These are phyloP conservation scores for Poecilia gillii DNA, from an alignment of 2,797 vertebrate species.

Conservation along the genomic window DNA sequence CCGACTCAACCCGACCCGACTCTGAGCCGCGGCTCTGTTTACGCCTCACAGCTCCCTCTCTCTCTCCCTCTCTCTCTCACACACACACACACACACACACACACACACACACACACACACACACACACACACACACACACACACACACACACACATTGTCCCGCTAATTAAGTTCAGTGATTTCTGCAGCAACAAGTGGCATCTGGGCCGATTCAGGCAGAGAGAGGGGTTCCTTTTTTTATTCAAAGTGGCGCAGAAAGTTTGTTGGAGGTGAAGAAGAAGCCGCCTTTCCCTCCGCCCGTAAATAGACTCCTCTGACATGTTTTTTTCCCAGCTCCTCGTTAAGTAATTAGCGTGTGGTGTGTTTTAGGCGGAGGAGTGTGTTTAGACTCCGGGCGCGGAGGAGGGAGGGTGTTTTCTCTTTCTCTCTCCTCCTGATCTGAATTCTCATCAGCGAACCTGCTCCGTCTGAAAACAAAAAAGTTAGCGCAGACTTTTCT, in stretches of 20 bases:
- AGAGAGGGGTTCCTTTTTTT: slow-evolving; percentile 19
- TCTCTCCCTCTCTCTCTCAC: background rate
- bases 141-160: slow-evolving; percentile 68
- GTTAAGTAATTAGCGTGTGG: slow-evolving; percentile 92
- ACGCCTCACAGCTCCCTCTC: slow-evolving; percentile 52
- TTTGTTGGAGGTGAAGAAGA: slow-evolving; percentile 54
- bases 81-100: slow-evolving; percentile 2
- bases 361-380: slow-evolving; percentile 84
- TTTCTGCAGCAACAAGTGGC: slow-evolving; percentile 75
- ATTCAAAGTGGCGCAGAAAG: slow-evolving; percentile 51
- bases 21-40: slow-evolving; percentile 44
- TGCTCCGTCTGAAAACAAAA: slow-evolving; percentile 71
- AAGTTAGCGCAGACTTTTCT: slow-evolving; percentile 89
- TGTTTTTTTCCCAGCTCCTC: slow-evolving; percentile 74
- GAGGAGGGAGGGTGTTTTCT: background rate
- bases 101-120: slow-evolving; percentile 5
- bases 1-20: slow-evolving; percentile 31
- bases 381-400: slow-evolving; percentile 28
- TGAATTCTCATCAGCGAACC: slow-evolving; percentile 93
- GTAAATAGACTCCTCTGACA: slow-evolving; percentile 56
- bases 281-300: slow-evolving; percentile 14
- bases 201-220: slow-evolving; percentile 53
- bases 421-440: slow-evolving; percentile 89
- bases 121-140: background rate
- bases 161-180: slow-evolving; percentile 83